A percentile compares a stretch with the other conserved stretches of the same genome.
Conservation (phyloP, 2,888 invertebrate genomes). For the Stenodema calcarata region DNA sequence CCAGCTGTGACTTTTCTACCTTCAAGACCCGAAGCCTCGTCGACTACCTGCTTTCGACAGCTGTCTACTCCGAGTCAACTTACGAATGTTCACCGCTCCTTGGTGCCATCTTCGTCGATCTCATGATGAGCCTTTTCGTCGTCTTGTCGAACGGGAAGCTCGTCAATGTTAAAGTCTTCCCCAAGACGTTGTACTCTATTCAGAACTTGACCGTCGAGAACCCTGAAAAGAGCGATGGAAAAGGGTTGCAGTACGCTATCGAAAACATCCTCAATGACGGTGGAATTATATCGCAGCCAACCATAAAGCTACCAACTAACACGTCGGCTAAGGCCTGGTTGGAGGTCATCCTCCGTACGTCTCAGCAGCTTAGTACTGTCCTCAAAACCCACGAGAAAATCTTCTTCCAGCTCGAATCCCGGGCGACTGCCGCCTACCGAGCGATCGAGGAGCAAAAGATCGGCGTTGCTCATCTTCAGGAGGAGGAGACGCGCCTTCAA, state of each 20-base stretch:
- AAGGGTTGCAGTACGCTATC: conserved; percentile 41
- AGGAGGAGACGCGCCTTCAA: conserved; percentile 69
- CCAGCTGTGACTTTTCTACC: conserved; percentile 64
- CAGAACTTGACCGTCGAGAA: conserved; percentile 49
- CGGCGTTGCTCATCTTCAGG: conserved; percentile 5
- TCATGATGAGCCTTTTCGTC: conserved; percentile 69
- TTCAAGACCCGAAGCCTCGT: conserved; percentile 68
- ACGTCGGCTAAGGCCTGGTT: conserved; percentile 25
- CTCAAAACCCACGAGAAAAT: conserved; percentile 50
- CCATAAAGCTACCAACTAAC: conserved; percentile 16
- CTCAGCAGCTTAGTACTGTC: conserved; percentile 17
- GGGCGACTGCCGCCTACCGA: neutral
- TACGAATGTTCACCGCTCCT: conserved; percentile 67
- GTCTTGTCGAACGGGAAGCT: conserved; percentile 68
- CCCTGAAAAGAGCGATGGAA: conserved; percentile 50
- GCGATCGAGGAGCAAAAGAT: neutral
- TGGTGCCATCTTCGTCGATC: conserved; percentile 68
- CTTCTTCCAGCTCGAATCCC: conserved; percentile 13
- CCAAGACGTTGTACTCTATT: conserved; percentile 58
- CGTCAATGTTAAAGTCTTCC: conserved; percentile 67
- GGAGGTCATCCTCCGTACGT: conserved; percentile 37
- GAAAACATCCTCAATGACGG: conserved; percentile 49
- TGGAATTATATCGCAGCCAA: conserved; percentile 30
- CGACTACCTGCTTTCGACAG: conserved; percentile 76
- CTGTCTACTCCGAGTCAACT: conserved; percentile 60